Percentiles rank a stretch among this genome's conserved stretches.
These are phyloP conservation scores for Lepus oiostolus DNA, from an alignment of 2,797 vertebrate species.

Conservation along the genomic window DNA sequence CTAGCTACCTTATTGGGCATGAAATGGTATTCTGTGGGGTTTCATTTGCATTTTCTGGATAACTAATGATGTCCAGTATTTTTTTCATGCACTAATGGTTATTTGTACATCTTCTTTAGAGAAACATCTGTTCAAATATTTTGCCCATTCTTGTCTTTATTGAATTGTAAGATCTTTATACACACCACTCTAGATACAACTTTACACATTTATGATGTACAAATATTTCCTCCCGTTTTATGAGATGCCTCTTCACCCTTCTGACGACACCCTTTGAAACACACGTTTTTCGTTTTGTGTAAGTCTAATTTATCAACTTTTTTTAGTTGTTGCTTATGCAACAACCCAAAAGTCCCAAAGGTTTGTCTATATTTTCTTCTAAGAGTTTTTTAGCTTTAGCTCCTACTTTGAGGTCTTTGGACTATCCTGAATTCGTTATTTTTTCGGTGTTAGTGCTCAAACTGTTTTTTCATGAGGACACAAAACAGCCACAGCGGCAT, in stretches of 20 bases:
- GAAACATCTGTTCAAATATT: not conserved
- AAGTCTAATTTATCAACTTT: not conserved
- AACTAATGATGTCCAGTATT: not conserved
- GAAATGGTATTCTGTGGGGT: not conserved
- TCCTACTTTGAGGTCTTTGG: not conserved
- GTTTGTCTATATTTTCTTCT: conserved; percentile 34
- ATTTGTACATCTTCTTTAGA: not conserved
- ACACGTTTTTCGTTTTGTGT: conserved; percentile 10
- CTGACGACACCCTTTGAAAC: not conserved
- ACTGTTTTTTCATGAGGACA: not conserved
- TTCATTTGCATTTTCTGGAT: conserved; percentile 41
- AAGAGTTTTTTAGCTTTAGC: not conserved
- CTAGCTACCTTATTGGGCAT: not conserved
- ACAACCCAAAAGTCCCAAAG: not conserved
- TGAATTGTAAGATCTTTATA: not conserved
- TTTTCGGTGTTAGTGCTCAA: not conserved
- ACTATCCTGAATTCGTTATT: conserved; percentile 2
- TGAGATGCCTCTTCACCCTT: not conserved
- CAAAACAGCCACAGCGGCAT: not conserved
- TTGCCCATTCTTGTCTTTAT: not conserved
- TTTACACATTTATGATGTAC: not conserved
- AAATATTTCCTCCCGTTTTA: conserved; percentile 58
- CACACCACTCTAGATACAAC: not conserved
- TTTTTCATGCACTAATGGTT: not conserved
- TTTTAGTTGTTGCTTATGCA: not conserved